Evolutionary conservation across 2,113 vertebrate species (phyloP).

Genomic region (Myanophis thanlyinensis): DNA sequence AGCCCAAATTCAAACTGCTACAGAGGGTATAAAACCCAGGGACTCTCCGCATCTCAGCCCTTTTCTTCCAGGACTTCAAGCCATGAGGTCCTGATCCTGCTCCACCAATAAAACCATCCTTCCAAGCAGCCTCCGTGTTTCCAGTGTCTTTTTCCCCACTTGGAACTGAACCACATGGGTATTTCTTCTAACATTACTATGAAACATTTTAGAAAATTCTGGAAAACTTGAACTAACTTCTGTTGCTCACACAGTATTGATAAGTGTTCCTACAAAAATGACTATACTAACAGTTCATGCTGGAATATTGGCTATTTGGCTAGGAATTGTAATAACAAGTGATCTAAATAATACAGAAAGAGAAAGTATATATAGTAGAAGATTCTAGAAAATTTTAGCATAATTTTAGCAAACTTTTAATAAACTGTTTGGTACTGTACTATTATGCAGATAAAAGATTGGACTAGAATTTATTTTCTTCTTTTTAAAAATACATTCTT

Average conservation of each 20-base stretch:
- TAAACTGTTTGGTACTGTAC: background rate
- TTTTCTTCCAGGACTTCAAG: too few species aligned
- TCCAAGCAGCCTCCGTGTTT: too few species aligned
- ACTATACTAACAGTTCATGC: background rate
- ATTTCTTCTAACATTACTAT: too few species aligned
- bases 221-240: background rate
- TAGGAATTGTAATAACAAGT: background rate
- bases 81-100: too few species aligned
- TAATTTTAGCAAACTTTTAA: background rate
- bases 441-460: conserved; percentile 12
- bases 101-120: too few species aligned
- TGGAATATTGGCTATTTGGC: background rate
- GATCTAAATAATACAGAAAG: background rate
- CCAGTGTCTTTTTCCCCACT: too few species aligned
- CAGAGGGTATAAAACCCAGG: too few species aligned
- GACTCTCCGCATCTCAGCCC: too few species aligned
- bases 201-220: background rate
- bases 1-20: too few species aligned
- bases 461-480: background rate
- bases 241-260: background rate
- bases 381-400: background rate
- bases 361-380: background rate
- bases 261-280: background rate
- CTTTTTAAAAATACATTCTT: background rate
- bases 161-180: too few species aligned